Conservation (phyloP, 2,888 invertebrate species). For the Epistrophella euchroma region DNA sequence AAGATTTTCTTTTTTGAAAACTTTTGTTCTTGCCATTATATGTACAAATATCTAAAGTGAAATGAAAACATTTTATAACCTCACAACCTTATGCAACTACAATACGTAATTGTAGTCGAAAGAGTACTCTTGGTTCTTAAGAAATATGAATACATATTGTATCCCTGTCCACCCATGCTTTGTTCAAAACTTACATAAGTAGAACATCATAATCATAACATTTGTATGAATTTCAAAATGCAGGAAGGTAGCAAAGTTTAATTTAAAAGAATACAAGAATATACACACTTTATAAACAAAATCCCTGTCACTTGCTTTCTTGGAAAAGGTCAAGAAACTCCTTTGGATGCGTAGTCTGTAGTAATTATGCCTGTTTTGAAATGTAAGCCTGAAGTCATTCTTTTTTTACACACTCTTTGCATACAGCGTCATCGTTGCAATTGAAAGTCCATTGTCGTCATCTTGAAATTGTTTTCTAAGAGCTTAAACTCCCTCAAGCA, state of each 20-base stretch:
- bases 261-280: not conserved
- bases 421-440: not conserved
- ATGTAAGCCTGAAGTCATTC: slow-evolving; percentile 1
- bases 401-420: slow-evolving; percentile 4
- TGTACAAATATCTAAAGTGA: too few species aligned
- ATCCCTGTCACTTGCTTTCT: slow-evolving; percentile 21
- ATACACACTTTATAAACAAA: not conserved
- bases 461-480: slow-evolving; percentile 15
- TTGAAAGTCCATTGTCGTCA: slow-evolving; percentile 48
- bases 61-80: too few species aligned
- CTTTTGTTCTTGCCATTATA: too few species aligned
- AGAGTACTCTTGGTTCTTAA: too few species aligned
- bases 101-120: too few species aligned
- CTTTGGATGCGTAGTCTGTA: not conserved
- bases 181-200: not conserved
- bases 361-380: not conserved
- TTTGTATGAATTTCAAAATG: not conserved
- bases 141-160: not conserved
- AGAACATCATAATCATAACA: not conserved
- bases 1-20: too few species aligned
- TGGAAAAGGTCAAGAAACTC: slow-evolving; percentile 45
- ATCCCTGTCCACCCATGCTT: not conserved
- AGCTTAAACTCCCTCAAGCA: slow-evolving; percentile 33
- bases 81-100: too few species aligned
- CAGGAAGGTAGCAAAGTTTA: not conserved